Evolutionary conservation across 2,113 vertebrate species (phyloP).

Genomic region (Eidolon helvum): DNA sequence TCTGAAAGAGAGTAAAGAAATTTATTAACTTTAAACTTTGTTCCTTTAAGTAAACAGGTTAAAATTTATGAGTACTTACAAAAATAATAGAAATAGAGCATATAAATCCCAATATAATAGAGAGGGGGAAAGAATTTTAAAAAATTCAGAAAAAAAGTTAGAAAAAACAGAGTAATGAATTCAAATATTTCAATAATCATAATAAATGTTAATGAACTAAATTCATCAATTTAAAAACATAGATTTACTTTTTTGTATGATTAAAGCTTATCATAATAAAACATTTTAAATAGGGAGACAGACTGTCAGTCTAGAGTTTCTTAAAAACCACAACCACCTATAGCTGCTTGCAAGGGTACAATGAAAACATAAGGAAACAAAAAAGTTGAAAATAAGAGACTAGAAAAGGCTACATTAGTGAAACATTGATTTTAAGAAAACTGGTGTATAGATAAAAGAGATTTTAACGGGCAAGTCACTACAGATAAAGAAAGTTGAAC

Average conservation of each 20-base stretch:
- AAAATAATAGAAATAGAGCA: not conserved
- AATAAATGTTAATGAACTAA: not conserved
- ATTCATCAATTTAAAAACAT: not conserved
- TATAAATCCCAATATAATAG: not conserved
- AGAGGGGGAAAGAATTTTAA: not conserved
- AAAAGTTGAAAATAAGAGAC: not conserved
- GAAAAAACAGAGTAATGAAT: not conserved
- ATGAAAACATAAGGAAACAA: not conserved
- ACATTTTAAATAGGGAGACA: not conserved
- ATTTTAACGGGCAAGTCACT: not conserved
- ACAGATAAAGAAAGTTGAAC: not conserved
- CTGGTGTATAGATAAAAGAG: not conserved
- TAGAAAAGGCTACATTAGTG: not conserved
- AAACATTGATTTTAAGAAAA: not conserved
- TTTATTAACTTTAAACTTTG: not conserved
- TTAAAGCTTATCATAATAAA: not conserved
- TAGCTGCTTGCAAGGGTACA: not conserved
- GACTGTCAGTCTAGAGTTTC: not conserved
- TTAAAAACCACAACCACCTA: not conserved
- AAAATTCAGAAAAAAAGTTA: not conserved
- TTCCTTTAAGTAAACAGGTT: not conserved
- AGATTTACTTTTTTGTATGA: not conserved
- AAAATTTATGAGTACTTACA: not conserved
- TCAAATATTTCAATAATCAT: not conserved
- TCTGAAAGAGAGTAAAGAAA: not conserved